A percentile compares a stretch with the other conserved stretches of the same genome.
phyloP scores from a whole-genome alignment of 2,113 vertebrate species.

The Amphiprion ocellaris region DNA sequence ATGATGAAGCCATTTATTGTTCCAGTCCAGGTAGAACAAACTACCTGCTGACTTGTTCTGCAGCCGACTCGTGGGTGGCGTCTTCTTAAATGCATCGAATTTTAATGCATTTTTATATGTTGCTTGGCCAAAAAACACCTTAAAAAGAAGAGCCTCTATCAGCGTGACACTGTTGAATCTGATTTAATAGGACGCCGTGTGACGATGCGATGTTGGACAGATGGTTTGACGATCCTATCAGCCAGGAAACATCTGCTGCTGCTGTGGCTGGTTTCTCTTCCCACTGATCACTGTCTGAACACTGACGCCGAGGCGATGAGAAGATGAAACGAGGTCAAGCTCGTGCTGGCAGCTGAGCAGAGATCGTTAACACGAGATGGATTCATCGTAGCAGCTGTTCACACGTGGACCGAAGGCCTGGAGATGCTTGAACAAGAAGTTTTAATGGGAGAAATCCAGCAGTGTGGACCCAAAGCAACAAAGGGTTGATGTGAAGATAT shows the following conservation, averaged over 20 bases:
- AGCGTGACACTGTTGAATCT: constrained; percentile 1
- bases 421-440: no score
- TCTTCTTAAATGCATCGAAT: no score
- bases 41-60: no score
- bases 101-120: no score
- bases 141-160: background rate
- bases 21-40: no score
- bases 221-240: constrained; percentile 16
- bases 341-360: background rate
- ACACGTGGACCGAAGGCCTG: background rate
- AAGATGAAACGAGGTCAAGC: constrained; percentile 7
- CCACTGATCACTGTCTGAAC: constrained; percentile 36
- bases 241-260: constrained; percentile 19
- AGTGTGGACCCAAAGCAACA: no score
- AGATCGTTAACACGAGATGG: background rate
- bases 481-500: no score
- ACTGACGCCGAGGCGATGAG: background rate
- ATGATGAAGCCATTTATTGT: no score
- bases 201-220: constrained; percentile 10
- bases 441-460: no score
- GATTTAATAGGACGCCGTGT: constrained; percentile 10
- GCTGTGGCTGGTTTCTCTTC: constrained; percentile 10
- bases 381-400: background rate
- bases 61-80: no score
- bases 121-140: no score